Conservation (phyloP, 2,888 invertebrate genomes). For the Microchrysa polita region DNA sequence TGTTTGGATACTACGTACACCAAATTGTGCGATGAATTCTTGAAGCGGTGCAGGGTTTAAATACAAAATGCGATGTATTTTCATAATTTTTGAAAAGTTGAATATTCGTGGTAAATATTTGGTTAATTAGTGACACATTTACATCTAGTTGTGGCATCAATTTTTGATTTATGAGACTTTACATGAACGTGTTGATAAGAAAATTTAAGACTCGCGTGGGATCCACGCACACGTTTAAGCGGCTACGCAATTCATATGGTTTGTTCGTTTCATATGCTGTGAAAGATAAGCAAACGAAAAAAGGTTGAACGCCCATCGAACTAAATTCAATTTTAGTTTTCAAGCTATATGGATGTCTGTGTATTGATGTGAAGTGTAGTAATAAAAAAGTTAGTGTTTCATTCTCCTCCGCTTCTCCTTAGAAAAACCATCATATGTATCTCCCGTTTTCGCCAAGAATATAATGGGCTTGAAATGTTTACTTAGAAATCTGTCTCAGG, state of each 20-base stretch:
- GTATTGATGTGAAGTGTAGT: too few relatives aligned
- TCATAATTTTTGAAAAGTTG: constrained; percentile 11
- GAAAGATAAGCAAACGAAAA: constrained; percentile 1
- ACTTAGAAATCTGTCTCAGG: too few relatives aligned
- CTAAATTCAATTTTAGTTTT: neutral
- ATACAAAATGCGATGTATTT: constrained; percentile 20
- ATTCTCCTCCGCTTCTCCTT: too few relatives aligned
- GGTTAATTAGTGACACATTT: neutral
- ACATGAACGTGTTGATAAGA: neutral
- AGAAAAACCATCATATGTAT: too few relatives aligned
- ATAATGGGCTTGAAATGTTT: too few relatives aligned
- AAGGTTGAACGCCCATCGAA: constrained; percentile 19
- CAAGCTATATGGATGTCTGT: too few relatives aligned
- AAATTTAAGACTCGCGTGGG: neutral
- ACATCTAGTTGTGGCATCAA: neutral
- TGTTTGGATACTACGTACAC: neutral
- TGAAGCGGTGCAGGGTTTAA: neutral
- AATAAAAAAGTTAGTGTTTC: too few relatives aligned
- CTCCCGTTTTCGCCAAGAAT: too few relatives aligned
- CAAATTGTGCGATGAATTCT: constrained; percentile 1
- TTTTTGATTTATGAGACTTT: neutral
- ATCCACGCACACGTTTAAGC: neutral
- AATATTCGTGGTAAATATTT: constrained; percentile 15
- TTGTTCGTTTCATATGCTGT: neutral
- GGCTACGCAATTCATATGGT: neutral